Percentiles rank a stretch among this genome's conserved stretches.
Evolutionary conservation across 2,888 invertebrate genomes (phyloP).

Genomic region (Chesias legatella): DNA sequence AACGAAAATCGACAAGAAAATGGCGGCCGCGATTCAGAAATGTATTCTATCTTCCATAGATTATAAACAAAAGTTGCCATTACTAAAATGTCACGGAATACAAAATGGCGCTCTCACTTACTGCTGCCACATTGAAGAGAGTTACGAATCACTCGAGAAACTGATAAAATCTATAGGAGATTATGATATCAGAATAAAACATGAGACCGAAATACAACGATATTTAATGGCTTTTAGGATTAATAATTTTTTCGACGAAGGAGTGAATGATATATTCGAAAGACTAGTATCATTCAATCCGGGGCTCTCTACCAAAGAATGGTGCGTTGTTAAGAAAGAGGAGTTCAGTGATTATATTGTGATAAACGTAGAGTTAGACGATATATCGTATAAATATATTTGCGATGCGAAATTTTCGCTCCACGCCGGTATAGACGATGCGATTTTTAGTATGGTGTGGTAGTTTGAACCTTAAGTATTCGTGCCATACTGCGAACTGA

Average conservation of each 20-base stretch:
- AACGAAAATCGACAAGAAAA: constrained; percentile 19
- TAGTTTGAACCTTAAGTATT: no score
- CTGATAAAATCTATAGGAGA: constrained; percentile 1
- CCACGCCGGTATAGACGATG: constrained; percentile 49
- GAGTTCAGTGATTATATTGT: constrained; percentile 23
- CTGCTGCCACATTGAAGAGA: constrained; percentile 43
- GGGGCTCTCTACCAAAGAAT: constrained; percentile 37
- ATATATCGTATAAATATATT: constrained; percentile 40
- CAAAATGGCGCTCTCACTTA: constrained; percentile 47
- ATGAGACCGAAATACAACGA: background rate
- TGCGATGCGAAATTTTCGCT: constrained; percentile 37
- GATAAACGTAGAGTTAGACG: constrained; percentile 39
- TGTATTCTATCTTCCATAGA: constrained; percentile 36
- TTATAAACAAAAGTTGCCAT: constrained; percentile 33
- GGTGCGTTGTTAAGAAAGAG: constrained; percentile 36
- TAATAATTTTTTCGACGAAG: constrained; percentile 34
- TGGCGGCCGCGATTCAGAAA: constrained; percentile 28
- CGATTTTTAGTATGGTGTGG: constrained; percentile 40
- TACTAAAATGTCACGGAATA: constrained; percentile 50
- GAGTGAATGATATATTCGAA: constrained; percentile 32
- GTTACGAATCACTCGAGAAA: constrained; percentile 20
- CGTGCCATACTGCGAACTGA: no score
- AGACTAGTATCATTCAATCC: constrained; percentile 46
- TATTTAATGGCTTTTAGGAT: constrained; percentile 39
- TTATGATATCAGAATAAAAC: no score